A percentile compares a stretch with the other conserved stretches of the same genome.
phyloP scores from a whole-genome alignment of 2,113 vertebrate species.

The Crotalus tigris region DNA sequence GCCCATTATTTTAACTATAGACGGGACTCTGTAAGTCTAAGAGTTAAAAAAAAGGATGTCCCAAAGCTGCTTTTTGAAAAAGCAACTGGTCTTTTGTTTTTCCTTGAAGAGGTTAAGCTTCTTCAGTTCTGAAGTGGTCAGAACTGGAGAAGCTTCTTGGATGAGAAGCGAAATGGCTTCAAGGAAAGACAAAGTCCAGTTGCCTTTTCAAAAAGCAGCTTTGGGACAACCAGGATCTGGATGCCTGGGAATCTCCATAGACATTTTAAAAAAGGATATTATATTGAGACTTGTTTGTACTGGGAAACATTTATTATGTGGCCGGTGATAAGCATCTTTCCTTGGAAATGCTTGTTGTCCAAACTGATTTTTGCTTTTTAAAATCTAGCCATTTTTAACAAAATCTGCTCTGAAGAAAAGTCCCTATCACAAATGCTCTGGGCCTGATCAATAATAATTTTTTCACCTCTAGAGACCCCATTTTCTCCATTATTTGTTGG shows the following conservation, averaged over 20 bases:
- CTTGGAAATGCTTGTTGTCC: not conserved
- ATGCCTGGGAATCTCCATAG: too few species aligned
- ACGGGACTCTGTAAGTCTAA: not conserved
- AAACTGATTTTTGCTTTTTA: not conserved
- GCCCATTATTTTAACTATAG: not conserved
- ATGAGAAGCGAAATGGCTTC: not conserved
- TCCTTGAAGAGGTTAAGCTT: not conserved
- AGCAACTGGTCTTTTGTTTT: not conserved
- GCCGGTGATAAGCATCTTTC: not conserved
- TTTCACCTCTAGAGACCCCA: not conserved
- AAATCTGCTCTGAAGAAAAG: not conserved
- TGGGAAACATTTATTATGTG: not conserved
- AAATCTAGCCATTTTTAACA: not conserved
- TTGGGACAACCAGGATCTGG: too few species aligned
- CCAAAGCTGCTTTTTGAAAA: not conserved
- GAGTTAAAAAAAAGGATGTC: not conserved
- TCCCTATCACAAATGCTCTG: not conserved
- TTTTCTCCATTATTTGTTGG: not conserved
- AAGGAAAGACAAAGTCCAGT: not conserved
- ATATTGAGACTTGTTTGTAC: not conserved
- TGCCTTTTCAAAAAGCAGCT: not conserved
- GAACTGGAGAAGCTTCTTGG: not conserved
- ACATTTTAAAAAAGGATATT: not conserved
- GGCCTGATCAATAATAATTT: not conserved
- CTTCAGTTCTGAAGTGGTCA: not conserved